Evolutionary conservation across 1,140 invertebrate species (phyloP).

Genomic region (Micrasema minimum): DNA sequence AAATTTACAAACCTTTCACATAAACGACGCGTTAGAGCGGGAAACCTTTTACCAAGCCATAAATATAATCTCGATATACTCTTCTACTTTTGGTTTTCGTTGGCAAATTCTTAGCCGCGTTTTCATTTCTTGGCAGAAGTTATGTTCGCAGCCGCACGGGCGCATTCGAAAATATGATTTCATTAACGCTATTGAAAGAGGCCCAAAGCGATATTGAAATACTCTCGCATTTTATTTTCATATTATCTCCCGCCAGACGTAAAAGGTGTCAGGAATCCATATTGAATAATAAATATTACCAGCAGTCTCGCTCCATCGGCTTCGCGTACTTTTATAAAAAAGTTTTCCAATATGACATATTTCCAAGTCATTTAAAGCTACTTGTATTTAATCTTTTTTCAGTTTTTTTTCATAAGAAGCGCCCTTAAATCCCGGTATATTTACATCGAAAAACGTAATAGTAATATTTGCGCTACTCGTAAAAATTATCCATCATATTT

Average conservation of each 20-base stretch:
- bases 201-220: constrained; percentile 23
- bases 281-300: constrained; percentile 21
- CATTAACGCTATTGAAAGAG: too few relatives aligned
- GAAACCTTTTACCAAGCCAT: too few relatives aligned
- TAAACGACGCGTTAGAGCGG: too few relatives aligned
- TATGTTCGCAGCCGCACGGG: constrained; percentile 9
- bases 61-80: constrained; percentile 19
- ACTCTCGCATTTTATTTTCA: constrained; percentile 15
- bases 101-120: not conserved
- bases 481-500: too few relatives aligned
- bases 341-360: constrained; percentile 18
- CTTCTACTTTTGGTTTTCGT: too few relatives aligned
- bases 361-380: too few relatives aligned
- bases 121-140: constrained; percentile 28
- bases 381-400: too few relatives aligned
- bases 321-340: not conserved
- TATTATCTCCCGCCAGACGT: not conserved
- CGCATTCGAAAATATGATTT: constrained; percentile 13
- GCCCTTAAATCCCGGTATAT: too few relatives aligned
- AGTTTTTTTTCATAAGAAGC: too few relatives aligned
- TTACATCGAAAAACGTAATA: too few relatives aligned
- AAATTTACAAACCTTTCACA: too few relatives aligned
- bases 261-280: constrained; percentile 25
- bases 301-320: constrained; percentile 16
- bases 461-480: too few relatives aligned